Evolutionary conservation across 2,797 vertebrate species (phyloP).

Genomic region (Poeciliopsis turneri): DNA sequence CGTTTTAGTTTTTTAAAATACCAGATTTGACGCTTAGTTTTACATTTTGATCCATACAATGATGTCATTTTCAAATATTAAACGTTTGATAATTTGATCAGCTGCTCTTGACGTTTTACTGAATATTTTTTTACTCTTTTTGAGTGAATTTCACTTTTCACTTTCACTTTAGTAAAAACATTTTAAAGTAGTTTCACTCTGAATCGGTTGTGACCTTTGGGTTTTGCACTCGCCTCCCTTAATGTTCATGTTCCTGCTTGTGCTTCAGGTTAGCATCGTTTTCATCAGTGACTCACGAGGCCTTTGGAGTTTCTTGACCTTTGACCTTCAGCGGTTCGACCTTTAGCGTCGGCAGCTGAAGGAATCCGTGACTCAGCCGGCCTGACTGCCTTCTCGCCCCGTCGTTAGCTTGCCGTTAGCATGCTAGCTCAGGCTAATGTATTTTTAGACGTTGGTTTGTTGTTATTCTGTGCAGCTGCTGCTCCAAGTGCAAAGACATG

Average conservation of each 20-base stretch:
- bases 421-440: slow-evolving; percentile 3
- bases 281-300: not conserved
- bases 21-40: too few species aligned
- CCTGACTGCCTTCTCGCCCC: not conserved
- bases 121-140: too few species aligned
- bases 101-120: too few species aligned
- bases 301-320: not conserved
- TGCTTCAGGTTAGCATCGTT: not conserved
- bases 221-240: too few species aligned
- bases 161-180: too few species aligned
- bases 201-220: too few species aligned
- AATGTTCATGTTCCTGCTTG: not conserved
- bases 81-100: too few species aligned
- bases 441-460: slow-evolving; percentile 12
- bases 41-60: too few species aligned
- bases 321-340: not conserved
- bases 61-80: too few species aligned
- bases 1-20: too few species aligned
- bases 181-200: too few species aligned
- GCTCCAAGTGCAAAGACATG: not conserved
- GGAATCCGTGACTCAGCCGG: not conserved
- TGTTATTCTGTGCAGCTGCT: slow-evolving; percentile 9
- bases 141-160: too few species aligned
- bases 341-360: not conserved
- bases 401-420: not conserved